These are phyloP conservation scores for Pollenia labialis DNA, from an alignment of 2,888 invertebrate species.

Conservation along the genomic window DNA sequence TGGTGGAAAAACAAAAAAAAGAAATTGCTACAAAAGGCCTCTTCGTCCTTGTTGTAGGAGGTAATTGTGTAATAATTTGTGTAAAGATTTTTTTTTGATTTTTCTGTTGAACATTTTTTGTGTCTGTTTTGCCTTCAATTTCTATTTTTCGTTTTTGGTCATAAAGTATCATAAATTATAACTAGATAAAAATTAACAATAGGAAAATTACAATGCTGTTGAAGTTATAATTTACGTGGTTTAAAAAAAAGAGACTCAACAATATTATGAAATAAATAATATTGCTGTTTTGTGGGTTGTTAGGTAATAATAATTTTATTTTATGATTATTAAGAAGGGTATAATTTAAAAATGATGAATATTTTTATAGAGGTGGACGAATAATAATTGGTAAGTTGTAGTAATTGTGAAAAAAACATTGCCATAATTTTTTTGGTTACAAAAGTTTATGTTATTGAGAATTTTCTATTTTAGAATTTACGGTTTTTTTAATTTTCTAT, in stretches of 20 bases:
- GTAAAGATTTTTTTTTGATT: constrained; percentile 8
- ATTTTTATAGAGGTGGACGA: no score
- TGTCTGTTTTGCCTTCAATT: background rate
- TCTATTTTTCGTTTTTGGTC: background rate
- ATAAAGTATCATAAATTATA: constrained; percentile 59
- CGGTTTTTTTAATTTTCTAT: no score
- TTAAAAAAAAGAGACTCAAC: background rate
- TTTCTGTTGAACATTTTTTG: background rate
- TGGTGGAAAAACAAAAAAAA: background rate
- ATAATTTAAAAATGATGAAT: background rate
- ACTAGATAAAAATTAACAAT: constrained; percentile 50
- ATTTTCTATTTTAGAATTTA: no score
- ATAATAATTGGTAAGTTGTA: no score
- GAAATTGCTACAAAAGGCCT: constrained; percentile 9
- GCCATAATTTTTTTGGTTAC: no score
- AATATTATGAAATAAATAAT: background rate
- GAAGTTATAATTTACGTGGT: constrained; percentile 48
- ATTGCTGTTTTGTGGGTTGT: background rate
- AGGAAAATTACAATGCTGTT: constrained; percentile 54
- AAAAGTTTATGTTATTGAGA: no score
- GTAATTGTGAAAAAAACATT: no score
- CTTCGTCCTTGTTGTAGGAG: constrained; percentile 33
- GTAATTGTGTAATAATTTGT: constrained; percentile 65
- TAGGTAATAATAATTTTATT: constrained; percentile 13
- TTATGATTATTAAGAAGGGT: background rate